Base-by-base conservation (phyloP, 2,113 vertebrate species). In the Bufo gargarizans region DNA sequence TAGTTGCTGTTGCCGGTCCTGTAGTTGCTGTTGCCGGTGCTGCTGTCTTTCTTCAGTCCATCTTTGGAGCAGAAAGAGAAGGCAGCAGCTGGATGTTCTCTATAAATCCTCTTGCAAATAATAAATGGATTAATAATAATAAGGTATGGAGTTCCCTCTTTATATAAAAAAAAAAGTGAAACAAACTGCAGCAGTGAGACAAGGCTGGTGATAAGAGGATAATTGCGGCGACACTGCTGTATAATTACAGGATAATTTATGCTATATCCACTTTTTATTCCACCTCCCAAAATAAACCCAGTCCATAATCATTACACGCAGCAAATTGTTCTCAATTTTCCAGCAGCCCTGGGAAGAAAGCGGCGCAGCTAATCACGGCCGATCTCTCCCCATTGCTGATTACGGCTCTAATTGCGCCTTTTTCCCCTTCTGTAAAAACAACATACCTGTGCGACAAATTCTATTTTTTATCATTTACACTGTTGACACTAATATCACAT, bases 171-270 rank as follows among this genome's bases (percentile, higher is more conserved):
- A 97, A 99, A 99, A 33, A 33, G 97, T 99, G 97, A 98, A 98
- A 99, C 97, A 98, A 99, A 99, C 99, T 97, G 97, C 97, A 95
- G 96, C 97, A 96, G 97, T 99, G 97, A 99, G 97, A 97, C 97
- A 97, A 97, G 96, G 97, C 97, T 99, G 98, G 98, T 99, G 97
- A 99, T 99, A 99, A 99, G 98, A 99, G 98, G 97, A 99, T 99
- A 99, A 99, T 99, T 99, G 98, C 97, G 97, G 97, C 97, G 97
- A 99, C 97, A 97, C 96, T 97, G 96, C 97, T 97, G 96, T 99
- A 97, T 99, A 99, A 99, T 99, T 99, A 99, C 96, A 96, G 97
- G 97, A 99, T 99, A 99, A 99, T 99, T 99, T 99, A 99, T 99
- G 97, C 98, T 99, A 99, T 99, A 99, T 98, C 97, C 97, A 98